Evolutionary conservation across 2,113 vertebrate species (phyloP), one percentile per base, ranked within the genome.

Genomic region (Scomber scombrus): DNA sequence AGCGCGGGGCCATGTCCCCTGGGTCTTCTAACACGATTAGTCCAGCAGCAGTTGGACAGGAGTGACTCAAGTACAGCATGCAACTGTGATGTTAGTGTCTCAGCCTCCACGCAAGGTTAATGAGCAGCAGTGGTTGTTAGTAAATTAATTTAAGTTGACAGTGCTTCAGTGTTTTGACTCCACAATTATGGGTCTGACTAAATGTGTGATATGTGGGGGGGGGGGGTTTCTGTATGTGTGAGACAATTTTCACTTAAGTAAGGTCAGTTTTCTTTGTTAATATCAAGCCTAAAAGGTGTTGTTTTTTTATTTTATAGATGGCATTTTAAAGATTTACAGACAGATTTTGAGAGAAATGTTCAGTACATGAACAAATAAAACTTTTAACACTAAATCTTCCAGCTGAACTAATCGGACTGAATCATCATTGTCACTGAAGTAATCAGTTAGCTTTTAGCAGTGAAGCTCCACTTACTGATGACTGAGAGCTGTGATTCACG

Each of bases 141-240:
- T 85, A 85, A 90, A 71, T 87, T 89, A 81, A 91, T 80, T 62
- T 49, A 54, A 80, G 54, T 19, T 92, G 93, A 91, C 90, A 87
- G 81, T 62, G 63, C 50, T 64, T 78, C 58, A 18, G 54, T 57
- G 29, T 84, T 26, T 75, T 81, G 50, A 63, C 69, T 62, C 64
- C 76, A 72, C 47, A 54, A 75, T 81, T 79, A 74, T 31, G 40
- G 23, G 11, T 65, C 63, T 78, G 66, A n/a, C 51, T 71, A 76
- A 78, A 76, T 46, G 50, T 87, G 71, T 80, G 52, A 56, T 50
- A 26, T 71, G 7, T 57, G 3, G 7, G 13, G 3, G 19, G 3
- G 7, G 13, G 3, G 19, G 51, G 34, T 1, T 45, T 19, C 29
- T 49, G 3, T 18, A 6, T 71, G 54, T 34, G 18, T 47, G n/a